Conservation (phyloP, 2,888 invertebrate genomes). For the Achlya flavicornis region DNA sequence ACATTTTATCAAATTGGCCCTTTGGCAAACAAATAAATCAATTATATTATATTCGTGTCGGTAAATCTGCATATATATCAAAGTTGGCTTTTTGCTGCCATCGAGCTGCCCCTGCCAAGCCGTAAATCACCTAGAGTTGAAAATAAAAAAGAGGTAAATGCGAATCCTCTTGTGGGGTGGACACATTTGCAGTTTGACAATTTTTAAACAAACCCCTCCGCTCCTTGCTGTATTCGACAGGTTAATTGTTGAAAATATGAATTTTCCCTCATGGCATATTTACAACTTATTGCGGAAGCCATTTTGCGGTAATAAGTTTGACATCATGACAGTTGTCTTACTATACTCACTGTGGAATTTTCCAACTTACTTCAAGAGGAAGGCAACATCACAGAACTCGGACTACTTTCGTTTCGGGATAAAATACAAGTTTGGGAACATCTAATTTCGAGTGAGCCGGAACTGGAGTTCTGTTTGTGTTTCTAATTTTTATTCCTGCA, state of each 20-base stretch:
- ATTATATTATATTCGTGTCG: background rate
- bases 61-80: background rate
- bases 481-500: background rate
- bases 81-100: background rate
- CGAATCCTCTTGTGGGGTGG: conserved; percentile 36
- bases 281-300: too few species aligned
- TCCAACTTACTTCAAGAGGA: too few species aligned
- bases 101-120: background rate
- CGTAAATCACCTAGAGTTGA: conserved; percentile 9
- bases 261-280: conserved; percentile 16
- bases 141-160: background rate
- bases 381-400: too few species aligned
- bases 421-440: too few species aligned
- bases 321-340: too few species aligned
- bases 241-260: conserved; percentile 34
- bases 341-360: too few species aligned
- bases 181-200: conserved; percentile 30
- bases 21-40: background rate
- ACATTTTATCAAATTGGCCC: background rate
- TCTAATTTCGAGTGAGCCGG: too few species aligned
- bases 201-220: conserved; percentile 32
- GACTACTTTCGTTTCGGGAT: too few species aligned
- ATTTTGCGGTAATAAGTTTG: too few species aligned
- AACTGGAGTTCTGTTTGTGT: too few species aligned
- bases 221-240: conserved; percentile 33